Percentiles rank a stretch among this genome's conserved stretches.
Conservation (phyloP, 1,140 invertebrate genomes). For the Leptinotarsa defecta region DNA sequence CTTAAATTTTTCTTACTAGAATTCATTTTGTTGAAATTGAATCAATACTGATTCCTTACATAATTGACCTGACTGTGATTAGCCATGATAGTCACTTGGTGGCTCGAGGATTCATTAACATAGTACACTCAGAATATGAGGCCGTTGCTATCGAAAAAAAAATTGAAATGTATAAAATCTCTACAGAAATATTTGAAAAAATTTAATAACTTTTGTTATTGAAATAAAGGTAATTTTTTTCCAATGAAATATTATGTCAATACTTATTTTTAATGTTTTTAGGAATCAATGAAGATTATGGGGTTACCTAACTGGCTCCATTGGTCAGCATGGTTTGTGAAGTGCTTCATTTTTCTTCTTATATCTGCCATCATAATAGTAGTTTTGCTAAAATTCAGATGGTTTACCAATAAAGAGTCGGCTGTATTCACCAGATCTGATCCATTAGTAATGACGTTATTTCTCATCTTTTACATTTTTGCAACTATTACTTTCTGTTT, state of each 20-base stretch:
- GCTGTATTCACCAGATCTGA: constrained; percentile 46
- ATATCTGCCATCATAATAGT: constrained; percentile 65
- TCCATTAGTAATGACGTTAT: constrained; percentile 57
- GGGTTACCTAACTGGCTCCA: constrained; percentile 81
- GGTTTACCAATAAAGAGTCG: constrained; percentile 42
- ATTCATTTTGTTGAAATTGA: too few relatives aligned
- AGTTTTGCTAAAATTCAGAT: constrained; percentile 49
- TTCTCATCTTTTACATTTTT: constrained; percentile 62
- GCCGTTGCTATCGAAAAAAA: background rate
- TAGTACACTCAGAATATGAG: background rate
- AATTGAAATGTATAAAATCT: background rate
- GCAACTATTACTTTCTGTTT: constrained; percentile 70
- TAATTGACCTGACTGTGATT: too few relatives aligned
- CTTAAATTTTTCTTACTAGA: too few relatives aligned
- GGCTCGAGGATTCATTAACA: too few relatives aligned
- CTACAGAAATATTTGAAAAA: background rate
- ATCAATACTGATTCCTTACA: too few relatives aligned
- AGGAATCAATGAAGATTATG: constrained; percentile 64
- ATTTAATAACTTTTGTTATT: background rate
- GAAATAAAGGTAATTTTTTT: background rate
- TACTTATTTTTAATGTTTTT: constrained; percentile 14
- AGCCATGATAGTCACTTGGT: background rate
- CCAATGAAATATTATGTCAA: background rate
- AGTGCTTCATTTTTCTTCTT: constrained; percentile 72
- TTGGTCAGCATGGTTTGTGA: constrained; percentile 83